Percentiles rank a stretch among this genome's conserved stretches.
Conservation (phyloP, 1,140 invertebrate genomes). For the Sarcophaga peregrina region DNA sequence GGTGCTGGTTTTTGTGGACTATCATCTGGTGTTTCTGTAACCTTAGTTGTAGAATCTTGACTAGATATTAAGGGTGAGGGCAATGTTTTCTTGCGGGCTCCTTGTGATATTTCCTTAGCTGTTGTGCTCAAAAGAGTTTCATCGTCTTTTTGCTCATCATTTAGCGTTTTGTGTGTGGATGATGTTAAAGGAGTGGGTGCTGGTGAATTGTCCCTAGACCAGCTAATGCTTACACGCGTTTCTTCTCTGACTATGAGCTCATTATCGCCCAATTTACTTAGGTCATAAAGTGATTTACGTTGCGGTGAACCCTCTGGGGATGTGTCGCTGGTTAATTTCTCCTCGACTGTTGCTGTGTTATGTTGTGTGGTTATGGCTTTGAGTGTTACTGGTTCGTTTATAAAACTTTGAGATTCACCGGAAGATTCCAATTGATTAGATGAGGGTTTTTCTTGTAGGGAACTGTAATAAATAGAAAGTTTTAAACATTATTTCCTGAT, state of each 20-base stretch:
- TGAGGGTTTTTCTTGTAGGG: conserved; percentile 61
- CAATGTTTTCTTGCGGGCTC: conserved; percentile 62
- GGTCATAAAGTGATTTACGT: conserved; percentile 48
- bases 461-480: conserved; percentile 47
- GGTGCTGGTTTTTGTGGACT: conserved; percentile 46
- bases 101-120: conserved; percentile 53
- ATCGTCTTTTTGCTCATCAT: background rate
- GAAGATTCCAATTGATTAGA: conserved; percentile 48
- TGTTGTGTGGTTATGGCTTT: background rate
- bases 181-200: conserved; percentile 53
- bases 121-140: background rate
- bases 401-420: conserved; percentile 57
- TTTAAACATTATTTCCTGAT: background rate
- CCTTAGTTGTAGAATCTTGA: background rate
- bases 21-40: conserved; percentile 19
- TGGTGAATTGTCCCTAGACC: conserved; percentile 61
- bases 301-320: conserved; percentile 52
- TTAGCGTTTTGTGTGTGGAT: background rate
- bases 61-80: conserved; percentile 62
- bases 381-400: conserved; percentile 52
- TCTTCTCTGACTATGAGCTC: conserved; percentile 60
- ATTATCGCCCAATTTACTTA: conserved; percentile 30
- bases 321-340: background rate
- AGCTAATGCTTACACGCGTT: conserved; percentile 63
- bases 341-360: background rate